Conservation (phyloP, 2,888 invertebrate species). For the Tinea semifulvella region DNA sequence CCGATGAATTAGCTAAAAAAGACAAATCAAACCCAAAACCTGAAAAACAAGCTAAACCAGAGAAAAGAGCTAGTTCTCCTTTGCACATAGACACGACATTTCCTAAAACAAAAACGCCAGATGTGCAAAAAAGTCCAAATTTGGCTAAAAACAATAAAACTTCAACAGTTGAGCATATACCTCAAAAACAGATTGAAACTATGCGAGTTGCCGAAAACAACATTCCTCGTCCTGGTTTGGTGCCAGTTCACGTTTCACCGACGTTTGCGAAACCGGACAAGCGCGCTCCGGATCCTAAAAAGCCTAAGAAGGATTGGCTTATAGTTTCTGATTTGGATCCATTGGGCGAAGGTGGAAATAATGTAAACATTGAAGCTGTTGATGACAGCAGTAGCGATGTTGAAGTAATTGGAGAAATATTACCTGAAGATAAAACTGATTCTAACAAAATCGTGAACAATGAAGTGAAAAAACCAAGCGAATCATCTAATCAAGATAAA, state of each 20-base stretch:
- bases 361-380: slow-evolving; percentile 37
- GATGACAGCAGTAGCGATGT: slow-evolving; percentile 63
- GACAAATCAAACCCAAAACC: slow-evolving; percentile 18
- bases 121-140: slow-evolving; percentile 33
- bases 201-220: slow-evolving; percentile 48
- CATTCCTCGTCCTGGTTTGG: slow-evolving; percentile 44
- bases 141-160: too few relatives aligned
- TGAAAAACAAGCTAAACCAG: slow-evolving; percentile 25
- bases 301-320: slow-evolving; percentile 44
- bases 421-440: slow-evolving; percentile 26
- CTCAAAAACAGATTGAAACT: slow-evolving; percentile 43
- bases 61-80: slow-evolving; percentile 28
- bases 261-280: slow-evolving; percentile 57
- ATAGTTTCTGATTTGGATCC: slow-evolving; percentile 54
- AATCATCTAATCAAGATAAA: too few relatives aligned
- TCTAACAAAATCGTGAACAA: slow-evolving; percentile 5
- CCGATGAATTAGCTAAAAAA: slow-evolving; percentile 47
- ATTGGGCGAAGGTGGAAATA: slow-evolving; percentile 29
- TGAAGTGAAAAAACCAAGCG: slow-evolving; percentile 16
- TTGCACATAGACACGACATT: slow-evolving; percentile 44
- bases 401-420: slow-evolving; percentile 50
- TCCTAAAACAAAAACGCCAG: slow-evolving; percentile 30
- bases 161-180: slow-evolving; percentile 32
- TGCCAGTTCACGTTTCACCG: slow-evolving; percentile 50
- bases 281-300: slow-evolving; percentile 46